A percentile compares a stretch with the other conserved stretches of the same genome.
phyloP scores from a whole-genome alignment of 2,888 invertebrate genomes.

The Chrysodeixis includens region DNA sequence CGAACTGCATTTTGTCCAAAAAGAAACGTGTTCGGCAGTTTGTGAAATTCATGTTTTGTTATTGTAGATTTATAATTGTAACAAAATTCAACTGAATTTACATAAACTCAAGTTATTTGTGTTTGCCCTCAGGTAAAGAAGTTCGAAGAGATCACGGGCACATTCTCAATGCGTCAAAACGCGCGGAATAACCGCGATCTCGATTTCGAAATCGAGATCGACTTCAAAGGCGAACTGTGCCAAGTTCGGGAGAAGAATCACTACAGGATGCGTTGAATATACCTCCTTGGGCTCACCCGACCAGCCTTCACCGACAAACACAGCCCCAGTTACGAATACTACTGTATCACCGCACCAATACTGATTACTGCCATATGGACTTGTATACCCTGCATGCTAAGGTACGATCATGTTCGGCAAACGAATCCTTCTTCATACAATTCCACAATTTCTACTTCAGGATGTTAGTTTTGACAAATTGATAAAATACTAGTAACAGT shows the following conservation, averaged over 20 bases:
- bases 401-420: not conserved
- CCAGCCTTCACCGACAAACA: conserved; percentile 45
- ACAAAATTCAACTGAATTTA: too few species aligned
- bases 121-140: conserved; percentile 92
- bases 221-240: conserved; percentile 97
- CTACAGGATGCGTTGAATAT: conserved; percentile 95
- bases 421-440: not conserved
- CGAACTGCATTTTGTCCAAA: too few species aligned
- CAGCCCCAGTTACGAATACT: conserved; percentile 20
- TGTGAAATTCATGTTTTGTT: too few species aligned
- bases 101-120: not conserved
- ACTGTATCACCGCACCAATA: conserved; percentile 10
- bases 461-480: not conserved
- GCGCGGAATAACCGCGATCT: conserved; percentile 98
- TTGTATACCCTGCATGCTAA: not conserved
- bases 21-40: too few species aligned
- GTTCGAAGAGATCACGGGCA: conserved; percentile 97
- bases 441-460: not conserved
- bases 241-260: conserved; percentile 95
- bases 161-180: conserved; percentile 98
- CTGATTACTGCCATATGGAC: not conserved
- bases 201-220: conserved; percentile 97
- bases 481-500: too few species aligned
- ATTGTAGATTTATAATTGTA: too few species aligned
- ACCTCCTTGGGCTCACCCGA: conserved; percentile 20